phyloP scores from a whole-genome alignment of 1,140 invertebrate genomes.

The Drosophila kohkoa region DNA sequence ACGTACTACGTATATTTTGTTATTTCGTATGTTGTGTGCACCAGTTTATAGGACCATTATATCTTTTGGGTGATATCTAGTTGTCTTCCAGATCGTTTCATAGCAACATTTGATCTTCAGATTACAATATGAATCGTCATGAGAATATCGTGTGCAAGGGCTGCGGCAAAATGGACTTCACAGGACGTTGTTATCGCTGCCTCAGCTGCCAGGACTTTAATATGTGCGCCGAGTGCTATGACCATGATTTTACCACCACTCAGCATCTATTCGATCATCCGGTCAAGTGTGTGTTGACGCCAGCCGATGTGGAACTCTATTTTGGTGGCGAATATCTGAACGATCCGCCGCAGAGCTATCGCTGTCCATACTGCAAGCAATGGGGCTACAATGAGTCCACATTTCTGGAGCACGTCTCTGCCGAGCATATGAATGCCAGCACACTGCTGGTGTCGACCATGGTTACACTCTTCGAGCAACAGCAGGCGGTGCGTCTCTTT shows the following conservation, averaged over 20 bases:
- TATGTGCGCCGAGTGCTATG: slow-evolving; percentile 63
- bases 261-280: slow-evolving; percentile 72
- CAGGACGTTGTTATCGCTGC: slow-evolving; percentile 67
- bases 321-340: slow-evolving; percentile 68
- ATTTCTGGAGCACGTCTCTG: slow-evolving; percentile 66
- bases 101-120: not conserved
- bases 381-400: slow-evolving; percentile 75
- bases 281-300: slow-evolving; percentile 59
- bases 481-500: slow-evolving; percentile 65
- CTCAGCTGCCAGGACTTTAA: slow-evolving; percentile 60
- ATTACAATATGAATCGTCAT: slow-evolving; percentile 65
- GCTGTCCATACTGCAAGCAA: slow-evolving; percentile 69
- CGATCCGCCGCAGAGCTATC: slow-evolving; percentile 71
- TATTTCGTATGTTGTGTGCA: slow-evolving; percentile 43
- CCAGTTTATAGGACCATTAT: slow-evolving; percentile 20
- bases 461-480: slow-evolving; percentile 65
- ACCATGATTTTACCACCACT: slow-evolving; percentile 54
- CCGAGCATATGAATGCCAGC: slow-evolving; percentile 53
- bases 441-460: slow-evolving; percentile 66
- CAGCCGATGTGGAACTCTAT: slow-evolving; percentile 62
- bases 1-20: slow-evolving; percentile 26
- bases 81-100: not conserved
- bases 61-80: slow-evolving; percentile 26
- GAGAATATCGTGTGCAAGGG: slow-evolving; percentile 61
- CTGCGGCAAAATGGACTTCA: slow-evolving; percentile 52